These are phyloP conservation scores for Platichthys flesus DNA, from an alignment of 2,113 vertebrate species.

Conservation along the genomic window DNA sequence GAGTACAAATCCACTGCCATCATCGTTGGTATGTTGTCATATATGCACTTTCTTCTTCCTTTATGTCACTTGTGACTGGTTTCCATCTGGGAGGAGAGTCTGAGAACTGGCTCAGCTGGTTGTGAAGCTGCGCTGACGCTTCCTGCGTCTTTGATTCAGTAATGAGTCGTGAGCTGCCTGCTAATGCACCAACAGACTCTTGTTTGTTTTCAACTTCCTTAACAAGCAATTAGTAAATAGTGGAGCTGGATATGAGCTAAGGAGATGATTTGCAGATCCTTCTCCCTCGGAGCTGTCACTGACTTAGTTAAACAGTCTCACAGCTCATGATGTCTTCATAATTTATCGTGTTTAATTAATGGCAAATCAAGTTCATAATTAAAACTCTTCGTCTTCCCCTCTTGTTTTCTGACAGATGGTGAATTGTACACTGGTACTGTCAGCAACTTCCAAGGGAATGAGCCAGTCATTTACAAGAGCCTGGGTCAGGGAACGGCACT, in stretches of 20 bases:
- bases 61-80: conserved; percentile 6
- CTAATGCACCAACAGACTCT: conserved; percentile 43
- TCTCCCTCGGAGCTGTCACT: neutral
- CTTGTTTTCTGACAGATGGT: conserved; percentile 84
- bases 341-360: conserved; percentile 21
- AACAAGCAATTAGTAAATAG: conserved; percentile 64
- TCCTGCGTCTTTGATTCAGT: conserved; percentile 44
- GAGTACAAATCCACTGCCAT: conserved; percentile 96
- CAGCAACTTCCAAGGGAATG: conserved; percentile 97
- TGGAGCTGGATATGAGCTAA: conserved; percentile 36
- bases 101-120: conserved; percentile 2
- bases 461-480: conserved; percentile 94
- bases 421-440: conserved; percentile 95
- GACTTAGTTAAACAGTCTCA: conserved; percentile 9
- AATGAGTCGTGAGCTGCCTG: conserved; percentile 52
- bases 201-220: conserved; percentile 54
- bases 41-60: neutral
- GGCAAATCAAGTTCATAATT: conserved; percentile 1
- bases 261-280: conserved; percentile 36
- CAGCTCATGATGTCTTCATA: neutral
- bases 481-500: conserved; percentile 88
- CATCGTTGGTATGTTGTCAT: conserved; percentile 90
- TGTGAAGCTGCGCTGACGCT: conserved; percentile 24
- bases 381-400: neutral
- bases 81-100: conserved; percentile 9